A percentile compares a stretch with the other conserved stretches of the same genome.
Conservation (phyloP, 2,888 invertebrate species). For the Paralinhomoeus sp. region DNA sequence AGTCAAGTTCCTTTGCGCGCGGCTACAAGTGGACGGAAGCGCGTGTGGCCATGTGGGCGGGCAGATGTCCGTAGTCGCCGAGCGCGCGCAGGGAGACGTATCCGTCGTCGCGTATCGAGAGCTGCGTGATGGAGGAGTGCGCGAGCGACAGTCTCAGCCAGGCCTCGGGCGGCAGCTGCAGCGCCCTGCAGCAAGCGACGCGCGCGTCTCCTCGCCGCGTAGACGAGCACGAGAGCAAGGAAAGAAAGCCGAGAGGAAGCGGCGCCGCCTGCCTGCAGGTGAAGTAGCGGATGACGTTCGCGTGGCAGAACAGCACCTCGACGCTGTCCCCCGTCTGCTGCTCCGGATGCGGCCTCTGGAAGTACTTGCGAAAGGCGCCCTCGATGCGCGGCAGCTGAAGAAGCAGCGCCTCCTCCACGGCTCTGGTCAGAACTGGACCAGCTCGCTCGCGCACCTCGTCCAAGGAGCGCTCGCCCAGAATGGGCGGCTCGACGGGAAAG, state of each 20-base stretch:
- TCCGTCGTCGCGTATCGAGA: constrained; percentile 57
- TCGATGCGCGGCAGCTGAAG: constrained; percentile 80
- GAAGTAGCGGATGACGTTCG: constrained; percentile 85
- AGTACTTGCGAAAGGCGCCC: constrained; percentile 74
- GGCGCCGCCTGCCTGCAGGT: constrained; percentile 57
- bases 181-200: constrained; percentile 62
- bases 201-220: too few species aligned
- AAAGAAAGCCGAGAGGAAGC: too few species aligned
- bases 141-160: constrained; percentile 78
- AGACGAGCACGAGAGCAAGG: too few species aligned
- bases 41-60: constrained; percentile 38
- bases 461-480: too few species aligned
- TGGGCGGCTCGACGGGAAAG: constrained; percentile 70
- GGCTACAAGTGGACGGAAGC: too few species aligned
- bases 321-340: constrained; percentile 54
- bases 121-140: constrained; percentile 77
- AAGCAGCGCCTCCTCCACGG: constrained; percentile 48
- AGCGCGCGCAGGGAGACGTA: constrained; percentile 54
- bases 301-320: constrained; percentile 82
- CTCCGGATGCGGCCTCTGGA: constrained; percentile 58
- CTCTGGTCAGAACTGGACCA: not conserved
- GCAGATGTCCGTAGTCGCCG: constrained; percentile 75
- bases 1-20: too few species aligned
- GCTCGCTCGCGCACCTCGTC: too few species aligned
- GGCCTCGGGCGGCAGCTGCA: constrained; percentile 87